phyloP scores from a whole-genome alignment of 2,113 vertebrate genomes.

The Gnathonemus longibarbis region DNA sequence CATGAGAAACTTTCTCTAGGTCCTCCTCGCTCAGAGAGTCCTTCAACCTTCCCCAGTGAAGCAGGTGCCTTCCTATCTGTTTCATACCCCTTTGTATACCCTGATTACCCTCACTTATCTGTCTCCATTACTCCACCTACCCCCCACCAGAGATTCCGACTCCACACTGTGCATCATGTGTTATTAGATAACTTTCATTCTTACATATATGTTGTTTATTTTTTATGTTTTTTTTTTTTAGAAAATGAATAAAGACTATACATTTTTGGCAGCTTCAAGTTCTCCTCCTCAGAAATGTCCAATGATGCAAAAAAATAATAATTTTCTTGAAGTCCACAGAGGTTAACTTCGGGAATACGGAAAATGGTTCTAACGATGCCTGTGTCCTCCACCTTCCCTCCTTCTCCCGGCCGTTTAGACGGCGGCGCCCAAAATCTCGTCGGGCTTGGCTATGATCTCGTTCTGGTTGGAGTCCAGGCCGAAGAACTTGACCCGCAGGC shows the following conservation, averaged over 20 bases:
- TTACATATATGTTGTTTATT: conserved; percentile 41
- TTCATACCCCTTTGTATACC: conserved; percentile 43
- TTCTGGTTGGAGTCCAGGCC: conserved; percentile 98
- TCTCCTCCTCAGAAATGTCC: conserved; percentile 21
- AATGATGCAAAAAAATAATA: not conserved
- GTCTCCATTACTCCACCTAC: conserved; percentile 23
- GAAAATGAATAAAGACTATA: conserved; percentile 56
- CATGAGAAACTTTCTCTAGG: not conserved
- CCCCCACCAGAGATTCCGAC: conserved; percentile 34
- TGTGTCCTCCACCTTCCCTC: conserved; percentile 28
- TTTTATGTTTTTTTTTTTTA: conserved; percentile 50
- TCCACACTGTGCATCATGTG: conserved; percentile 26
- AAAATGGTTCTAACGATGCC: conserved; percentile 23
- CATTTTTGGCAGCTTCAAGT: conserved; percentile 60
- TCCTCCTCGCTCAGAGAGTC: not conserved
- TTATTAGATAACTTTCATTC: conserved; percentile 51
- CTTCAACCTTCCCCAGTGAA: not conserved
- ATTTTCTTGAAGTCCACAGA: conserved; percentile 6
- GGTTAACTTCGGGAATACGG: not conserved
- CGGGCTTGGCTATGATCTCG: conserved; percentile 87
- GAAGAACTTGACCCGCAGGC: conserved; percentile 90
- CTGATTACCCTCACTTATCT: conserved; percentile 40
- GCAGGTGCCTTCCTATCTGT: not conserved
- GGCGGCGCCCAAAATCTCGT: conserved; percentile 81
- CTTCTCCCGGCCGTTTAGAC: conserved; percentile 55